Base-by-base conservation (phyloP, 1,140 invertebrate species). In the Drosophila asahinai region DNA sequence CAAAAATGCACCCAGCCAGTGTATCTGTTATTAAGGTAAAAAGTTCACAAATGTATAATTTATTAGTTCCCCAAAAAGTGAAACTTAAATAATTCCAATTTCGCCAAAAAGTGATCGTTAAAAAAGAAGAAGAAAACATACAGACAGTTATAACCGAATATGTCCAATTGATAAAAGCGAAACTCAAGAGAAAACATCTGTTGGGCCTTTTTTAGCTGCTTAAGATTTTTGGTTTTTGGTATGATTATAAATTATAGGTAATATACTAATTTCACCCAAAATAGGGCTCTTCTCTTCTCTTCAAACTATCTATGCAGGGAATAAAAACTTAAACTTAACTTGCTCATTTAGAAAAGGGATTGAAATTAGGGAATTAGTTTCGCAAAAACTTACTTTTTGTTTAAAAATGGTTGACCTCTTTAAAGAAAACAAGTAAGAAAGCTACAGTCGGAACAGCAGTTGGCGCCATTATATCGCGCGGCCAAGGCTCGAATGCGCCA, bases 91-190 rank as follows among this genome's bases (percentile, higher is more conserved):
- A 22, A 43, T 38, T 61, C 22, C 8, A 12, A 65, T 43, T 65
- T 63, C 15, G 55, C 36, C 40, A 58, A 40, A 40, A 27, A 25
- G 36, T 58, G 36, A 42, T 65, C 15, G 40, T 55, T 38, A 55
- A 55, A 55, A 55, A 14, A n/a, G 6, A 14, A n/a, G 2, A 22
- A 43, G 40, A 30, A 42, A 40, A 68, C 43, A 19, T 30, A 9
- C 22, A 11, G 14, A 43, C 12, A 48, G 49, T 40, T 40, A 25
- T 42, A 42, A 36, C 36, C 68, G 55, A 72, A 66, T 47, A 47
- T 66, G 64, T 66, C 38, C 9, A 63, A 62, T 66, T 62, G 17
- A 66, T 63, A 45, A 33, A 61, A 33, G 17, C 40, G 12, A 62
- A 65, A 62, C 30, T 43, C 7, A 25, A 12, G 40, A 65, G 36